Conservation (phyloP, 2,888 invertebrate species). For the Lordiphosa andalusiaca region DNA sequence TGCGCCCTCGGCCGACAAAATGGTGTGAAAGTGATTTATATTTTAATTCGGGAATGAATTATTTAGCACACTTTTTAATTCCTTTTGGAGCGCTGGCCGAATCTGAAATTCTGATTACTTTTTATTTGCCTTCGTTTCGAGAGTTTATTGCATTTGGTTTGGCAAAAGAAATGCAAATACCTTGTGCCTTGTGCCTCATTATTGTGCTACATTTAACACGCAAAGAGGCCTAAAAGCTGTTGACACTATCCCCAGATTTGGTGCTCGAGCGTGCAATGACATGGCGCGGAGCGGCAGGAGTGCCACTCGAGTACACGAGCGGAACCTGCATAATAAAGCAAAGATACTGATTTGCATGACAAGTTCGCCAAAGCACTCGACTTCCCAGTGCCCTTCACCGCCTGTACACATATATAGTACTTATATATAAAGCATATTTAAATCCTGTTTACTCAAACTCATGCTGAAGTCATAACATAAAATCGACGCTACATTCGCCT, state of each 20-base stretch:
- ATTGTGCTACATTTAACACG: slow-evolving; percentile 71
- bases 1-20: slow-evolving; percentile 52
- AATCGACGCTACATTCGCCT: slow-evolving; percentile 70
- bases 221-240: slow-evolving; percentile 58
- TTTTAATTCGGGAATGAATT: slow-evolving; percentile 77
- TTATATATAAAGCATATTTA: no score
- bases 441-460: no score
- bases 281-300: slow-evolving; percentile 12
- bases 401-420: no score
- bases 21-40: slow-evolving; percentile 77
- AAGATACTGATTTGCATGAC: no score
- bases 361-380: no score
- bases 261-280: slow-evolving; percentile 41
- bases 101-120: slow-evolving; percentile 75
- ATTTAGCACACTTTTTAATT: slow-evolving; percentile 76
- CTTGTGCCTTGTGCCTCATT: slow-evolving; percentile 48
- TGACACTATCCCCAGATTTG: slow-evolving; percentile 45
- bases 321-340: slow-evolving; percentile 33
- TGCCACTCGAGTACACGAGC: slow-evolving; percentile 15
- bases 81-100: slow-evolving; percentile 55
- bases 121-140: slow-evolving; percentile 62
- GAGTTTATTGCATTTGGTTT: slow-evolving; percentile 68
- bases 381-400: no score
- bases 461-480: slow-evolving; percentile 32
- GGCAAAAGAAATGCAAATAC: slow-evolving; percentile 64